Base-by-base conservation (phyloP, 2,797 vertebrate genomes). In the Rhinatrema bivittatum region DNA sequence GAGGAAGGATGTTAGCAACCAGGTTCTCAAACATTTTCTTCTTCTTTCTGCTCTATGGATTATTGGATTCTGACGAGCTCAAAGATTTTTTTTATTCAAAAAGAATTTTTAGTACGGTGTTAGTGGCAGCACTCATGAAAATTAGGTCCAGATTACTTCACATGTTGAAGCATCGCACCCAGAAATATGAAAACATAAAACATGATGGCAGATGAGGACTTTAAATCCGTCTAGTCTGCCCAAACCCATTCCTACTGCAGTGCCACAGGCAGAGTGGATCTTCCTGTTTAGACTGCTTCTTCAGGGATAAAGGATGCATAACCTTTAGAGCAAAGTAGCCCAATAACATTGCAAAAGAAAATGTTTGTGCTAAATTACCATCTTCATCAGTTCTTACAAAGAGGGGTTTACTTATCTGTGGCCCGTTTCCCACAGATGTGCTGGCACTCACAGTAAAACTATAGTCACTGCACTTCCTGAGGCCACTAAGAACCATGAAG, bases 371-470 rank as follows among this genome's bases (percentile, higher is more conserved):
- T 33, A 46, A n/a, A 39, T 45, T 45, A 39, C 49, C 41, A 52
- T 52, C 49, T 52, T 52, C 32, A 16, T 32, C 49, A 45, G 49
- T 45, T 29, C 42, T 33, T 39, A 52, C 32, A 34, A 45, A 36
- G 9, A 52, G 30, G 12, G 29, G 18, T 16, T 31, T 40, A 52
- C 36, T 45, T 20, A 36, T 17, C 27, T 33, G 28, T 18, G 20
- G 27, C 34, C 41, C 49, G 22, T 22, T 18, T 29, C 49, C 49
- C 30, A 39, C 22, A 22, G 41, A 26, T 36, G 49, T 52, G 25
- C 42, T 39, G 32, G 41, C 49, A 14, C 25, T 45, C 29, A 45
- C 27, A 26, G 31, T 36, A 16, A 52, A 11, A 35, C 7, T 6
- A 24, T 46, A 46, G 16, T 45, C 36, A 26, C 25, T 40, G 37